Evolutionary conservation across 2,888 invertebrate species (phyloP).

Genomic region (Oxystoma pomonae): DNA sequence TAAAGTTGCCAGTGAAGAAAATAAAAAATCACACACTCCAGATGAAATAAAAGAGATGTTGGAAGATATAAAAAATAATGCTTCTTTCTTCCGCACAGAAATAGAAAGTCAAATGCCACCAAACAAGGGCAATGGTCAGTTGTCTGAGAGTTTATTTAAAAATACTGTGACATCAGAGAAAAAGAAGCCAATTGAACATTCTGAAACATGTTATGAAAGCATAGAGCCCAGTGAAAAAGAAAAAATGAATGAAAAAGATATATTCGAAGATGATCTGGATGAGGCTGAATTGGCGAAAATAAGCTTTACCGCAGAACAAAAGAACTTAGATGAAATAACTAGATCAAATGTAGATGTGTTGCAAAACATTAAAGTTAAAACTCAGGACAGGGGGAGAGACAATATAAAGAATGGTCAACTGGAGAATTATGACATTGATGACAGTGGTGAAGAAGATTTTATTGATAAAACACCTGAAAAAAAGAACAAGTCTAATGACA

Average conservation of each 20-base stretch:
- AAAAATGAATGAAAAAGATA: slow-evolving; percentile 1
- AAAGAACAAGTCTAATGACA: slow-evolving; percentile 2
- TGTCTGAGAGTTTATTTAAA: background rate
- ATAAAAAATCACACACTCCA: background rate
- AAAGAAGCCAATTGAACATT: too few relatives aligned
- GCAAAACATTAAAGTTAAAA: slow-evolving; percentile 15
- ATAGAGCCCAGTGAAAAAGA: background rate
- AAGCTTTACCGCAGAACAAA: slow-evolving; percentile 15
- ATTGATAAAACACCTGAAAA: slow-evolving; percentile 21
- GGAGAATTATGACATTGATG: slow-evolving; percentile 9
- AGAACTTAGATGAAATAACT: background rate
- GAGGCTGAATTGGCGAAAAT: slow-evolving; percentile 17
- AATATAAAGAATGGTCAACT: background rate
- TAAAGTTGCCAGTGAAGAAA: background rate
- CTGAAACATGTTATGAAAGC: background rate
- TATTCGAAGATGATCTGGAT: background rate
- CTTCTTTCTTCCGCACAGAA: background rate
- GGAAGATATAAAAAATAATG: background rate
- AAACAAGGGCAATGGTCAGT: background rate
- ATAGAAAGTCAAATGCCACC: background rate
- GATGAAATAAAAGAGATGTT: background rate
- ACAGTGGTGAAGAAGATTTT: slow-evolving; percentile 16
- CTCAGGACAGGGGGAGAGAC: slow-evolving; percentile 1
- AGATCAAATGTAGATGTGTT: slow-evolving; percentile 10
- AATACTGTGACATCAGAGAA: background rate